Evolutionary conservation across 2,797 vertebrate species (phyloP).

Genomic region (Hyperoplus immaculatus): DNA sequence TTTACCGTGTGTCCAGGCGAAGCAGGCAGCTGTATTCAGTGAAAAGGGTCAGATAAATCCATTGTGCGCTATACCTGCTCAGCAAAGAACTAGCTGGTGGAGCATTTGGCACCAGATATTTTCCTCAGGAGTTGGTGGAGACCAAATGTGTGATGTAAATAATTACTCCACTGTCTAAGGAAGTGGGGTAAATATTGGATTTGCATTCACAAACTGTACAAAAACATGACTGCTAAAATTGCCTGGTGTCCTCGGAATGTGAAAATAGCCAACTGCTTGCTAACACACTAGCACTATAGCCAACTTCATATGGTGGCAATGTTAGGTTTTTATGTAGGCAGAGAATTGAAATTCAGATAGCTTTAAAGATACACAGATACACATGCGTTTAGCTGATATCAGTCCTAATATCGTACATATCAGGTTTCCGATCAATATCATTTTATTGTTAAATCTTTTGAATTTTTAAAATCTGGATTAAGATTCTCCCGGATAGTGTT

Average conservation of each 20-base stretch:
- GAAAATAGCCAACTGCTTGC: background rate
- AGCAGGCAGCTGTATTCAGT: background rate
- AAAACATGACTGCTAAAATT: background rate
- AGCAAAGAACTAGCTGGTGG: background rate
- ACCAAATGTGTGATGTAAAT: background rate
- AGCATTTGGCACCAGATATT: background rate
- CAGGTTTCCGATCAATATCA: background rate
- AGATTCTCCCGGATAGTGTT: no score
- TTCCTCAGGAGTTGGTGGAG: background rate
- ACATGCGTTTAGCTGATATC: background rate
- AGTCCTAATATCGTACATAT: background rate
- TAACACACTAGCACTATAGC: background rate
- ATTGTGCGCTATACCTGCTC: no score
- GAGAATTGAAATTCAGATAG: background rate
- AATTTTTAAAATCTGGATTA: background rate
- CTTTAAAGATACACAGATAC: background rate
- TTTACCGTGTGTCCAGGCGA: background rate
- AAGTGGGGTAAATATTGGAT: background rate
- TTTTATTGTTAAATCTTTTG: background rate
- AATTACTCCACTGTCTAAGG: no score
- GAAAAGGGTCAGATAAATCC: background rate
- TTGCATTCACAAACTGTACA: background rate
- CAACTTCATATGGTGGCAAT: background rate
- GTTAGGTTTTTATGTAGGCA: background rate
- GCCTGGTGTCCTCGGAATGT: background rate